Evolutionary conservation across 2,888 invertebrate genomes (phyloP).

Genomic region (Zygaena filipendulae): DNA sequence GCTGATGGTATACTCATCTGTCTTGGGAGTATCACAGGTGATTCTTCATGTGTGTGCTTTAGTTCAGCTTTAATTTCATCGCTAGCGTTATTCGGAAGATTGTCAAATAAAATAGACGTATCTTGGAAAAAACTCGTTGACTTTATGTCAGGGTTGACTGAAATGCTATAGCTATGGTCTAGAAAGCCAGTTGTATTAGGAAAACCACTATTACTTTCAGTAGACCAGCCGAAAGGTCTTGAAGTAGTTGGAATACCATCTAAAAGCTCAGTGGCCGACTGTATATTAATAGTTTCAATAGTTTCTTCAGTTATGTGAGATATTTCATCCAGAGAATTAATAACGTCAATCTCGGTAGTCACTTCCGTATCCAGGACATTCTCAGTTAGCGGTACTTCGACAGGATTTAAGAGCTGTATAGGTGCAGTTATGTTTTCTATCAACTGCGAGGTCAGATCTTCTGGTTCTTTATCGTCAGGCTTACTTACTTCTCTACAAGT

Average conservation of each 20-base stretch:
- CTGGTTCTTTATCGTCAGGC: constrained; percentile 29
- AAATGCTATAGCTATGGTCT: constrained; percentile 24
- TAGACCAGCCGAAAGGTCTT: constrained; percentile 34
- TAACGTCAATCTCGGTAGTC: constrained; percentile 23
- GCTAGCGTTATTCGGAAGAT: constrained; percentile 36
- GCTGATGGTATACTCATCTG: constrained; percentile 39
- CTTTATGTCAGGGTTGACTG: constrained; percentile 24
- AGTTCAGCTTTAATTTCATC: constrained; percentile 48
- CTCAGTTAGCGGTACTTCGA: constrained; percentile 36
- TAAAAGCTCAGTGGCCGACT: constrained; percentile 35
- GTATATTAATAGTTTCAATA: constrained; percentile 39
- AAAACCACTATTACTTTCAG: constrained; percentile 18
- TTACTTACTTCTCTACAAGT: constrained; percentile 44
- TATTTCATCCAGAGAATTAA: constrained; percentile 32
- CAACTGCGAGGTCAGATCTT: constrained; percentile 42
- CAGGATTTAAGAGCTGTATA: constrained; percentile 46
- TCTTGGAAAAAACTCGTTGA: constrained; percentile 31
- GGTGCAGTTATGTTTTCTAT: constrained; percentile 54
- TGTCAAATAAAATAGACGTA: constrained; percentile 34
- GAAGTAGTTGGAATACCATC: constrained; percentile 21
- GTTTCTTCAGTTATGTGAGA: constrained; percentile 44
- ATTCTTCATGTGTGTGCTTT: constrained; percentile 33
- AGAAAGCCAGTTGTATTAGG: constrained; percentile 10
- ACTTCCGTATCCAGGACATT: constrained; percentile 13
- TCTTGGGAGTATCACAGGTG: constrained; percentile 22